phyloP scores from a whole-genome alignment of 1,140 invertebrate genomes.

The Zaprionus ornatus region DNA sequence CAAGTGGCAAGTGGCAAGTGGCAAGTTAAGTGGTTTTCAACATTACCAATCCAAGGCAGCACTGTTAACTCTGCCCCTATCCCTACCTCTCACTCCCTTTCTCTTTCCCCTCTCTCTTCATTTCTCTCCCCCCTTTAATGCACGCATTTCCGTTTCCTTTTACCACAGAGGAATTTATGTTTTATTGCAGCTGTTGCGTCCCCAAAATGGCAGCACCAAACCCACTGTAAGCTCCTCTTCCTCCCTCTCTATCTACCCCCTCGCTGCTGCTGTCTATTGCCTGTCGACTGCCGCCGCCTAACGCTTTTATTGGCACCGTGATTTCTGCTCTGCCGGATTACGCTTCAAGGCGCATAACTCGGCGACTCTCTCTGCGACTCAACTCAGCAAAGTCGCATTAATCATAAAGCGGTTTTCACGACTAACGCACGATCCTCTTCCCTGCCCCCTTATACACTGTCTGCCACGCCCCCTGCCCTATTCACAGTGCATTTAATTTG shows the following conservation, averaged over 20 bases:
- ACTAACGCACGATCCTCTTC: constrained; percentile 1
- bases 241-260: not conserved
- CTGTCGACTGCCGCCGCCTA: constrained; percentile 1
- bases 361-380: not conserved
- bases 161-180: constrained; percentile 47
- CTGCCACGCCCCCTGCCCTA: not conserved
- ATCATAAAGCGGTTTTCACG: constrained; percentile 60
- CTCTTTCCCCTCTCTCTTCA: not conserved
- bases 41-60: constrained; percentile 37
- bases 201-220: constrained; percentile 8
- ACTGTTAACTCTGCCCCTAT: not conserved
- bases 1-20: constrained; percentile 32
- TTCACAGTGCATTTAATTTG: constrained; percentile 57
- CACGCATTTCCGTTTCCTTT: constrained; percentile 56
- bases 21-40: constrained; percentile 57
- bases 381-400: constrained; percentile 53
- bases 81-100: not conserved
- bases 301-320: constrained; percentile 57
- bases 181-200: constrained; percentile 62
- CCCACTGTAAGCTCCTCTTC: not conserved
- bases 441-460: not conserved
- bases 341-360: constrained; percentile 58
- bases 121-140: constrained; percentile 33
- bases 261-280: not conserved
- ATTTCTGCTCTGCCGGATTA: constrained; percentile 53